Conservation (phyloP, 2,888 invertebrate genomes). For the Rotaria sp. region DNA sequence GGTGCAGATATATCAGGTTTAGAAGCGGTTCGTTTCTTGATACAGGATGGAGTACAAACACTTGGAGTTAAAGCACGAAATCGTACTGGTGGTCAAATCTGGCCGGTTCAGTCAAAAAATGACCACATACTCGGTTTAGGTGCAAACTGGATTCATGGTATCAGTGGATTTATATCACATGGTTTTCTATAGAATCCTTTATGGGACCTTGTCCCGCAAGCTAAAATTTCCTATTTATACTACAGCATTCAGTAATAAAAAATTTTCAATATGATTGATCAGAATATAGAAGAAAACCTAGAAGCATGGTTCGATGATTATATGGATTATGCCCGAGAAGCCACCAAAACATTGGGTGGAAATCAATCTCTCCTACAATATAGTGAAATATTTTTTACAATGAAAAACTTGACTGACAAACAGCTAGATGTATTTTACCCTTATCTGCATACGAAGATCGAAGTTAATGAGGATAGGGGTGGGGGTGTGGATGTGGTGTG, state of each 20-base stretch:
- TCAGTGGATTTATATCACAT: not conserved
- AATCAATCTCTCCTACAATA: not conserved
- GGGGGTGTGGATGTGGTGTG: too few species aligned
- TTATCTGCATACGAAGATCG: not conserved
- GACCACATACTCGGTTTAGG: slow-evolving; percentile 37
- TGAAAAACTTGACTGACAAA: not conserved
- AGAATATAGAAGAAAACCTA: too few species aligned
- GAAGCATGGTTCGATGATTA: not conserved
- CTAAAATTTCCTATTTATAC: not conserved
- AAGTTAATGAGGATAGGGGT: not conserved
- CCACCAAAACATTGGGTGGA: not conserved
- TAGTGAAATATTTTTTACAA: not conserved
- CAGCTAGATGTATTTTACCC: not conserved
- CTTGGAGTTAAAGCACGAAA: slow-evolving; percentile 41
- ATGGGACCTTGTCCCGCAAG: not conserved
- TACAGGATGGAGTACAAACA: slow-evolving; percentile 9
- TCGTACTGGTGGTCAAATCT: slow-evolving; percentile 41
- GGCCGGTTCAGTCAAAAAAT: slow-evolving; percentile 17
- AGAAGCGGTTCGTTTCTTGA: slow-evolving; percentile 39
- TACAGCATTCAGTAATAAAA: not conserved
- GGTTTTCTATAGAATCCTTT: not conserved
- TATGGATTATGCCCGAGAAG: not conserved
- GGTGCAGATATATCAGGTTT: slow-evolving; percentile 42
- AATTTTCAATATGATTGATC: not conserved
- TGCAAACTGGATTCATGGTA: slow-evolving; percentile 41